These are phyloP conservation scores for Dermolepida albohirtum DNA, from an alignment of 2,888 invertebrate genomes.

Conservation along the genomic window DNA sequence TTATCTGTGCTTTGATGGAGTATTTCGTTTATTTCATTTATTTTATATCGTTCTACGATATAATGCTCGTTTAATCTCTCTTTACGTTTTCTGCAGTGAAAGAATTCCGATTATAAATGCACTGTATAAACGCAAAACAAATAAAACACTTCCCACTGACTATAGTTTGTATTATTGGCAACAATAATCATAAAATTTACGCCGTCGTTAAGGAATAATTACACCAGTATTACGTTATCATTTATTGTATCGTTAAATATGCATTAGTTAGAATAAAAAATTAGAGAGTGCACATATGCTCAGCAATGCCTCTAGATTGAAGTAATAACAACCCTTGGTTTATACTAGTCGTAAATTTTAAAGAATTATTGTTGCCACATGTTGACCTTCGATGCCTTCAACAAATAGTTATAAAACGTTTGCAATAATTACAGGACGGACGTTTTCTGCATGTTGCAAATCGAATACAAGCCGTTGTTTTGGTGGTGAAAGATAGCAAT, in stretches of 20 bases:
- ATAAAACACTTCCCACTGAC: slow-evolving; percentile 30
- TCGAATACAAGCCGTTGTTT: slow-evolving; percentile 15
- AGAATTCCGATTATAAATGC: slow-evolving; percentile 28
- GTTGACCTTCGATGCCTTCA: slow-evolving; percentile 26
- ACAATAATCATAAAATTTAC: slow-evolving; percentile 37
- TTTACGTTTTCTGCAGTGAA: slow-evolving; percentile 14
- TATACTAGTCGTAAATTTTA: slow-evolving; percentile 35
- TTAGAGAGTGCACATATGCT: slow-evolving; percentile 4
- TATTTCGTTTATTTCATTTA: too few species aligned
- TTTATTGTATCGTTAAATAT: slow-evolving; percentile 38
- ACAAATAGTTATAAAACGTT: slow-evolving; percentile 36
- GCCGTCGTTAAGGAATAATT: slow-evolving; percentile 33
- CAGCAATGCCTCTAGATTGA: slow-evolving; percentile 6
- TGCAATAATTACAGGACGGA: slow-evolving; percentile 26
- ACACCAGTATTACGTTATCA: slow-evolving; percentile 33
- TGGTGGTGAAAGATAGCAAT: slow-evolving; percentile 27
- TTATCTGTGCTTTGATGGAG: too few species aligned
- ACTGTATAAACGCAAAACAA: slow-evolving; percentile 11
- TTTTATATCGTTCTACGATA: too few species aligned
- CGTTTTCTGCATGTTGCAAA: slow-evolving; percentile 15
- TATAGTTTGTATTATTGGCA: slow-evolving; percentile 25
- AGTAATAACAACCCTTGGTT: slow-evolving; percentile 36
- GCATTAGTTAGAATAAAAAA: slow-evolving; percentile 31
- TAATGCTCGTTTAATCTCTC: slow-evolving; percentile 6
- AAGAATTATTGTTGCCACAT: slow-evolving; percentile 31